Evolutionary conservation across 2,888 invertebrate genomes (phyloP).

Genomic region (Hirtodrosophila alboralis): DNA sequence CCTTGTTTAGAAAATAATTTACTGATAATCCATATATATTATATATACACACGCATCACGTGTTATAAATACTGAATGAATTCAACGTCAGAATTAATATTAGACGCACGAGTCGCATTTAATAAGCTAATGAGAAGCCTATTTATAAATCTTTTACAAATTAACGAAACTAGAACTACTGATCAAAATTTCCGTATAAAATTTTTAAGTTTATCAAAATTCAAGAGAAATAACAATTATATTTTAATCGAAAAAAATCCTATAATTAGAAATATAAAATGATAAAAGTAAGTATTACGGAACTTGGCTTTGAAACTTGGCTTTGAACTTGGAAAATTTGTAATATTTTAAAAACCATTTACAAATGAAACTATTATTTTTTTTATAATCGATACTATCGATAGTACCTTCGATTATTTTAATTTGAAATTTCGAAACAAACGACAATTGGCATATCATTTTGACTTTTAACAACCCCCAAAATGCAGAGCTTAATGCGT

Average conservation of each 20-base stretch:
- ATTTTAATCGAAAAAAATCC: too few relatives aligned
- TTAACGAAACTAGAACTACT: neutral
- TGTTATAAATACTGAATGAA: conserved; percentile 44
- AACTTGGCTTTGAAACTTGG: too few relatives aligned
- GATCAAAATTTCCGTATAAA: too few relatives aligned
- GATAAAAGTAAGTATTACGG: too few relatives aligned
- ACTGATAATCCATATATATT: conserved; percentile 44
- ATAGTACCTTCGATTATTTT: too few relatives aligned
- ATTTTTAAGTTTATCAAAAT: too few relatives aligned
- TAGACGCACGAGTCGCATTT: conserved; percentile 13
- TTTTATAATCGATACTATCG: too few relatives aligned
- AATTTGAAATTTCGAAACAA: neutral
- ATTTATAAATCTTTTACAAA: neutral
- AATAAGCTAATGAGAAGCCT: conserved; percentile 8
- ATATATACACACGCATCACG: conserved; percentile 35
- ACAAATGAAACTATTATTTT: too few relatives aligned
- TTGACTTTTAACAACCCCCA: conserved; percentile 22
- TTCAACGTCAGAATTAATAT: conserved; percentile 38
- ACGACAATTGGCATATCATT: conserved; percentile 29
- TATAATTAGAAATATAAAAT: too few relatives aligned
- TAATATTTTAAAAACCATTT: too few relatives aligned
- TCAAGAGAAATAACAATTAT: too few relatives aligned
- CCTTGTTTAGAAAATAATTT: conserved; percentile 55
- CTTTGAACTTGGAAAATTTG: too few relatives aligned
- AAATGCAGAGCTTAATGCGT: conserved; percentile 16